These are phyloP conservation scores for Pammene aurita DNA, from an alignment of 2,888 invertebrate species.

Conservation along the genomic window DNA sequence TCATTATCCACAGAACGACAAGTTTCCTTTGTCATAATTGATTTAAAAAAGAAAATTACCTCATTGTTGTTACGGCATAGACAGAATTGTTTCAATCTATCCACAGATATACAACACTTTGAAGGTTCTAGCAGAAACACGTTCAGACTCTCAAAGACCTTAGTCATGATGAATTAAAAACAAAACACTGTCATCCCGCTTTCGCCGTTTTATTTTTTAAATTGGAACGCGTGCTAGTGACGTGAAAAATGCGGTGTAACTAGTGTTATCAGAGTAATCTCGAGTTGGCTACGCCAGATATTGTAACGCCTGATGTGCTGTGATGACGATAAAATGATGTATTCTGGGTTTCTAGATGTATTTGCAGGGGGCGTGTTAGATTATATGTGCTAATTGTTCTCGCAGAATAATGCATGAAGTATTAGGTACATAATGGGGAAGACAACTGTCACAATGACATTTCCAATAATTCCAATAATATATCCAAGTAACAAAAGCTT, in stretches of 20 bases:
- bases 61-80: slow-evolving; percentile 73
- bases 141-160: slow-evolving; percentile 69
- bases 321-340: slow-evolving; percentile 68
- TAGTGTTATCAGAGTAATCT: slow-evolving; percentile 79
- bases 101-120: slow-evolving; percentile 71
- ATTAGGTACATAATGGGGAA: no score
- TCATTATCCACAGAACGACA: slow-evolving; percentile 20
- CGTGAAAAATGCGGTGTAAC: slow-evolving; percentile 66
- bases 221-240: slow-evolving; percentile 58
- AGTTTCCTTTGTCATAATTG: slow-evolving; percentile 25
- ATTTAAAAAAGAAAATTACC: slow-evolving; percentile 57
- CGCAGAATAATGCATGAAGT: slow-evolving; percentile 1
- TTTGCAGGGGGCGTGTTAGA: slow-evolving; percentile 31
- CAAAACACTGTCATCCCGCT: slow-evolving; percentile 36
- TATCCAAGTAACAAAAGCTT: no score
- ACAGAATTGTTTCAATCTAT: slow-evolving; percentile 74
- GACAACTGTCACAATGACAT: no score
- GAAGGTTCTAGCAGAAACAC: slow-evolving; percentile 71
- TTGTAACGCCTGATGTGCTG: slow-evolving; percentile 64
- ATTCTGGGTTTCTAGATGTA: slow-evolving; percentile 20
- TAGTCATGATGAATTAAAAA: slow-evolving; percentile 59
- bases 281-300: slow-evolving; percentile 79
- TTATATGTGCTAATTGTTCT: slow-evolving; percentile 19
- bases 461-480: no score
- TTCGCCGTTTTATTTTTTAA: slow-evolving; percentile 28